These are phyloP conservation scores for Marisa cornuarietis DNA, from an alignment of 1,140 invertebrate genomes.

Conservation along the genomic window DNA sequence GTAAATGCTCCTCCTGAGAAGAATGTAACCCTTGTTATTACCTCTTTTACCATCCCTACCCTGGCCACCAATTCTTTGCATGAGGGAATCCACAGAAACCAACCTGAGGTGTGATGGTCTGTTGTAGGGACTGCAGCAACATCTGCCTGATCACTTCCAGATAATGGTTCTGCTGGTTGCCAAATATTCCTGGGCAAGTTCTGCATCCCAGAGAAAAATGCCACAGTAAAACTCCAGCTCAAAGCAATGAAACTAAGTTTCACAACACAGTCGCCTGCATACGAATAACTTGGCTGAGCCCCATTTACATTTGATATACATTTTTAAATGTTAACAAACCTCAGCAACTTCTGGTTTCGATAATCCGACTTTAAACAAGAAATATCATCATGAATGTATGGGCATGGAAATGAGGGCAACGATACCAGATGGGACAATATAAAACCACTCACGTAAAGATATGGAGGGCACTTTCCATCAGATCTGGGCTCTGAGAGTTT, in stretches of 20 bases:
- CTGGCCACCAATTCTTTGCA: too few species aligned
- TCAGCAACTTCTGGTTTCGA: not conserved
- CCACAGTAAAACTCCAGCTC: not conserved
- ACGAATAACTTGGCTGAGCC: not conserved
- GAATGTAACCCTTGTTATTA: too few species aligned
- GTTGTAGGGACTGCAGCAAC: conserved; percentile 82
- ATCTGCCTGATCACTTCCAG: conserved; percentile 94
- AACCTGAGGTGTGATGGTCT: conserved; percentile 74
- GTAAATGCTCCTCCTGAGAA: too few species aligned
- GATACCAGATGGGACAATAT: not conserved
- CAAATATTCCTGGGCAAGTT: conserved; percentile 95
- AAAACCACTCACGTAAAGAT: conserved; percentile 84
- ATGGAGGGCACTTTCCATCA: conserved; percentile 93
- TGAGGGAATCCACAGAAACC: conserved; percentile 36
- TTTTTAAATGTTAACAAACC: not conserved
- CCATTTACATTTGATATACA: not conserved
- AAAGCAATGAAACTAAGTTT: not conserved
- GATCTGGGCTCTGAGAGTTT: conserved; percentile 78
- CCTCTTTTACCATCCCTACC: too few species aligned
- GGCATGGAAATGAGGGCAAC: not conserved
- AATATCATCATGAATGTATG: not conserved
- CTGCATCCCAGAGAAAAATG: conserved; percentile 63
- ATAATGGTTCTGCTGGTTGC: conserved; percentile 92
- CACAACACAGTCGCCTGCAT: too few species aligned
- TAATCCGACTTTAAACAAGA: not conserved